A percentile compares a stretch with the other conserved stretches of the same genome.
These are phyloP conservation scores for Apolygus lucorum DNA, from an alignment of 1,140 invertebrate genomes.

Conservation along the genomic window DNA sequence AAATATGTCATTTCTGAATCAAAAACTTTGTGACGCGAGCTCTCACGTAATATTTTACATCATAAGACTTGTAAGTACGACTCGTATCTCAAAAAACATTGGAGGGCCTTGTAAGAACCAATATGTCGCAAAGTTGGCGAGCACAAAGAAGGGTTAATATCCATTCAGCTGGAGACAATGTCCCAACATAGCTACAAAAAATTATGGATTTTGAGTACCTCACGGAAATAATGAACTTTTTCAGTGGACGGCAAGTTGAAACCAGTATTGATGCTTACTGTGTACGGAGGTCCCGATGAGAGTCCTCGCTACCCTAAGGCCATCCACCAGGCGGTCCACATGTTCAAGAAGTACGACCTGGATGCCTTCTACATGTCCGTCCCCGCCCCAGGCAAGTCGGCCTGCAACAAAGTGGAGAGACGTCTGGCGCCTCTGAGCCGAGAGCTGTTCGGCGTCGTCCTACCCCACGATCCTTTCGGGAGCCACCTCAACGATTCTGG, in stretches of 20 bases:
- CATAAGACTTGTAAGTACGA: too few relatives aligned
- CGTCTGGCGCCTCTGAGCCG: not conserved
- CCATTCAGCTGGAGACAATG: too few relatives aligned
- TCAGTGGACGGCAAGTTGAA: not conserved
- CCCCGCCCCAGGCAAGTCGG: not conserved
- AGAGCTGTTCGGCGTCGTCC: not conserved
- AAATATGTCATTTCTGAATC: too few relatives aligned
- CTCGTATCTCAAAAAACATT: too few relatives aligned
- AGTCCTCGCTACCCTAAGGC: not conserved
- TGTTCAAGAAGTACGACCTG: not conserved
- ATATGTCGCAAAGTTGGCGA: too few relatives aligned
- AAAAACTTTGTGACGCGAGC: too few relatives aligned
- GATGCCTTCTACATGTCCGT: not conserved
- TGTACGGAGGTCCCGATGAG: not conserved
- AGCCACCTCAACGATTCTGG: not conserved
- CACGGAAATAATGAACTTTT: too few relatives aligned
- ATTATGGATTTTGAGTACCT: too few relatives aligned
- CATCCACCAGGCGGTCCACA: not conserved
- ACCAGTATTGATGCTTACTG: not conserved
- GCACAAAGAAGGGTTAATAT: too few relatives aligned
- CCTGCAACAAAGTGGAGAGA: not conserved
- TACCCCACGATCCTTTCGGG: constrained; percentile 1
- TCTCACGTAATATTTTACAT: too few relatives aligned
- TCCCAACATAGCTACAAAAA: too few relatives aligned
- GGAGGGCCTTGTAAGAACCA: too few relatives aligned